Evolutionary conservation across 2,797 vertebrate genomes (phyloP).

Genomic region (Tauraco hartlaubi): DNA sequence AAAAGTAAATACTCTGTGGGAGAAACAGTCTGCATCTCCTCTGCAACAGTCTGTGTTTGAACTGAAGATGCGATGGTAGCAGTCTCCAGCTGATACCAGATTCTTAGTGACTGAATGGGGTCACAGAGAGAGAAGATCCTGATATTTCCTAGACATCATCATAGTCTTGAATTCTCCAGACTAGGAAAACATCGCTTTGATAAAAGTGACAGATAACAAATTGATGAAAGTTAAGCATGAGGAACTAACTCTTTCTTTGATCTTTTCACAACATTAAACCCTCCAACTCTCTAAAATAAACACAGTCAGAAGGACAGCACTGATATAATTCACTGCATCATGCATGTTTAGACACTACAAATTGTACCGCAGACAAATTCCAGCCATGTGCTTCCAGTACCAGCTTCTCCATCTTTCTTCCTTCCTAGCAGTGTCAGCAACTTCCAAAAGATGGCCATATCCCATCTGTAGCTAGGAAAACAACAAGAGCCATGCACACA

Average conservation of each 20-base stretch:
- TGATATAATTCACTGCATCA: background rate
- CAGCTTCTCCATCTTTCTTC: slow-evolving; percentile 29
- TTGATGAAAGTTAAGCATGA: slow-evolving; percentile 31
- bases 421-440: slow-evolving; percentile 47
- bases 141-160: background rate
- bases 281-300: slow-evolving; percentile 4
- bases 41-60: slow-evolving; percentile 29
- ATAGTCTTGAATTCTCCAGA: background rate
- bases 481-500: background rate
- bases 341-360: background rate
- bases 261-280: background rate
- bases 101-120: slow-evolving; percentile 64
- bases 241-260: slow-evolving; percentile 11
- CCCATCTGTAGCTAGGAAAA: slow-evolving; percentile 7
- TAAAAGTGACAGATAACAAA: slow-evolving; percentile 42
- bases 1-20: slow-evolving; percentile 23
- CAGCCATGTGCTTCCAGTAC: background rate
- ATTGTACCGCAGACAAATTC: background rate
- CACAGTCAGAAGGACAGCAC: background rate
- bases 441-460: background rate
- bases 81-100: slow-evolving; percentile 26
- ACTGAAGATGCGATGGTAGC: background rate
- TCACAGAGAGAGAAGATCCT: slow-evolving; percentile 18
- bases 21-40: background rate
- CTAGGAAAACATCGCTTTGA: slow-evolving; percentile 34